Evolutionary conservation across 2,888 invertebrate genomes (phyloP).

Genomic region (Mimachlamys varia): DNA sequence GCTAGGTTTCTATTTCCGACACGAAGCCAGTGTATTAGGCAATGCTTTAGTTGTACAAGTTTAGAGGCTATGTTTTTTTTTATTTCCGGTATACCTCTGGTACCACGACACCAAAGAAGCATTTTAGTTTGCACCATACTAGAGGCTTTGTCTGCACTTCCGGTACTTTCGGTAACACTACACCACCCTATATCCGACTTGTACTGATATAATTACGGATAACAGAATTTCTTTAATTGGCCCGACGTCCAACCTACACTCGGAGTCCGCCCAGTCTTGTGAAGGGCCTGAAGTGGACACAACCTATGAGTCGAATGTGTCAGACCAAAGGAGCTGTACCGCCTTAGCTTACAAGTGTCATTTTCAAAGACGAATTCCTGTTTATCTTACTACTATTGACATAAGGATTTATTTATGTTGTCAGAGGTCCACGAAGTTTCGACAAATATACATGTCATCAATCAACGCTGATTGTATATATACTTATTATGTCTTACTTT

Average conservation of each 20-base stretch:
- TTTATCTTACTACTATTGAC: background rate
- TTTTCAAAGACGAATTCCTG: background rate
- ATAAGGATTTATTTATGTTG: background rate
- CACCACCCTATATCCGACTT: background rate
- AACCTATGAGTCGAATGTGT: conserved; percentile 7
- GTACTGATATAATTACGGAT: background rate
- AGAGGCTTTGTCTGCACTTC: background rate
- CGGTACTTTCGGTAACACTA: background rate
- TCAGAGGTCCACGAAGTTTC: background rate
- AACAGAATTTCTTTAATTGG: background rate
- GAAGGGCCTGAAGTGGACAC: conserved; percentile 11
- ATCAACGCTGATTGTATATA: background rate
- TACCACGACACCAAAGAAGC: too few relatives aligned
- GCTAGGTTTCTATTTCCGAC: too few relatives aligned
- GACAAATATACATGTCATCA: background rate
- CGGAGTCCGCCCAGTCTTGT: background rate
- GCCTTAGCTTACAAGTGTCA: background rate
- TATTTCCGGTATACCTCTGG: too few relatives aligned
- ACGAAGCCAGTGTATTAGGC: too few relatives aligned
- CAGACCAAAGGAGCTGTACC: background rate
- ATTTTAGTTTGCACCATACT: too few relatives aligned
- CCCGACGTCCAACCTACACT: background rate
- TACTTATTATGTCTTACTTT: background rate
- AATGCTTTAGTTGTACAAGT: too few relatives aligned
- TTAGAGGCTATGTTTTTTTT: too few relatives aligned